phyloP scores from a whole-genome alignment of 2,797 vertebrate species.

The Anabas testudineus region DNA sequence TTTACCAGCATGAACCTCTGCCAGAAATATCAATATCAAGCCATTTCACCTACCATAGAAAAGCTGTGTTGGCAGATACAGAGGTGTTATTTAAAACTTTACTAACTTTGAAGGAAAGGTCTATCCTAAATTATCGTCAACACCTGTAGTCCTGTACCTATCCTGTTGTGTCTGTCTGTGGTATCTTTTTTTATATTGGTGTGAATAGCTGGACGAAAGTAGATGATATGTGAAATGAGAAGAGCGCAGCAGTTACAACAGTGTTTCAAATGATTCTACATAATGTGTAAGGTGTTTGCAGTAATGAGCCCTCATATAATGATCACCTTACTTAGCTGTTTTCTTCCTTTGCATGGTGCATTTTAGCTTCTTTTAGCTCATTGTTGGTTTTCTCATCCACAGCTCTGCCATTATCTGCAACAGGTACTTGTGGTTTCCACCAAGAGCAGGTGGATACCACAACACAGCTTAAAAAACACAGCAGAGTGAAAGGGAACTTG shows the following conservation, averaged over 20 bases:
- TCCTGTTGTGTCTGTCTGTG: neutral
- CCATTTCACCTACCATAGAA: neutral
- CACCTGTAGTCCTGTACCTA: neutral
- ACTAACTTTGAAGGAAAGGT: slow-evolving; percentile 7
- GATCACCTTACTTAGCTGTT: neutral
- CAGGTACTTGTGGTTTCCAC: too few species aligned
- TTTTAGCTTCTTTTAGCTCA: neutral
- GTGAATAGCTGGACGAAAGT: neutral
- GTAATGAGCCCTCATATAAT: neutral
- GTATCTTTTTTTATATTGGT: slow-evolving; percentile 5
- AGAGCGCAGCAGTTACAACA: slow-evolving; percentile 2
- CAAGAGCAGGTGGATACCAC: too few species aligned
- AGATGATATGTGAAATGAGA: slow-evolving; percentile 2
- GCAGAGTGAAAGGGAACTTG: neutral
- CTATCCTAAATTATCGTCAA: neutral
- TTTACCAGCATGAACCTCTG: too few species aligned
- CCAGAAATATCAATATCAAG: slow-evolving; percentile 25
- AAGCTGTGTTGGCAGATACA: slow-evolving; percentile 3
- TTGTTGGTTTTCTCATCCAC: neutral
- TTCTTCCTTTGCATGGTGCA: neutral
- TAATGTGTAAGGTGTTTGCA: neutral
- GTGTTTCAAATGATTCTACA: neutral
- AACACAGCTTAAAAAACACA: neutral
- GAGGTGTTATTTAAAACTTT: neutral
- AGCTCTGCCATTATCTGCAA: neutral